A percentile compares a stretch with the other conserved stretches of the same genome.
These are phyloP conservation scores for Diphyllodes magnificus DNA, from an alignment of 2,113 vertebrate genomes.

Conservation along the genomic window DNA sequence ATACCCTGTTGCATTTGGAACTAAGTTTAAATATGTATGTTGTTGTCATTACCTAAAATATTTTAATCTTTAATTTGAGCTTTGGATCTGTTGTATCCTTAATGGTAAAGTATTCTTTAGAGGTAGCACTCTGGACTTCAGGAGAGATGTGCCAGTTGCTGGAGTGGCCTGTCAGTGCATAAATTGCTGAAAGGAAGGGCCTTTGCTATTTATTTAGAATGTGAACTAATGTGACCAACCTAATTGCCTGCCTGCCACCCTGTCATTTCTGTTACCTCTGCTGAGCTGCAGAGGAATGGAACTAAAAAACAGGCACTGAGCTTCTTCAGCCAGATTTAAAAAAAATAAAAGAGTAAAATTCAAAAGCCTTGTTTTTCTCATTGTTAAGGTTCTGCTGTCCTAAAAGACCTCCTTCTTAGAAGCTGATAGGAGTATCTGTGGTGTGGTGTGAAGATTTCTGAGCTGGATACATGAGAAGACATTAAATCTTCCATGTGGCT, in stretches of 20 bases:
- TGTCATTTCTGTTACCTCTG: neutral
- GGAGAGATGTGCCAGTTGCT: neutral
- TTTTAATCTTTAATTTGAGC: neutral
- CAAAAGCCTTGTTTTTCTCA: neutral
- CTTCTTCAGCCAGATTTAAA: neutral
- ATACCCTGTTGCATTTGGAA: neutral
- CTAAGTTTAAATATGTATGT: neutral
- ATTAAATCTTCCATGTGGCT: neutral
- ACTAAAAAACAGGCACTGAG: neutral
- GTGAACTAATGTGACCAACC: neutral
- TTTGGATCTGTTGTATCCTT: neutral
- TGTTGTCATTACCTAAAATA: neutral
- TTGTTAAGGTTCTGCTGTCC: neutral
- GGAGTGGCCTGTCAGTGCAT: neutral
- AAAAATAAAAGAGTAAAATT: neutral
- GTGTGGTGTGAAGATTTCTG: neutral
- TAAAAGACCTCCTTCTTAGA: neutral
- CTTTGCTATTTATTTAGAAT: neutral
- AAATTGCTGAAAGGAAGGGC: neutral
- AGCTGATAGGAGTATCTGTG: neutral
- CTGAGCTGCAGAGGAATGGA: neutral
- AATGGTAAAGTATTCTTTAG: neutral
- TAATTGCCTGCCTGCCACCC: neutral
- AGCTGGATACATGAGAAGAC: neutral
- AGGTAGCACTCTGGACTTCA: neutral